These are phyloP conservation scores for Montipora sp. DNA, from an alignment of 64 coral and sea anemone genomes.

Conservation along the genomic window DNA sequence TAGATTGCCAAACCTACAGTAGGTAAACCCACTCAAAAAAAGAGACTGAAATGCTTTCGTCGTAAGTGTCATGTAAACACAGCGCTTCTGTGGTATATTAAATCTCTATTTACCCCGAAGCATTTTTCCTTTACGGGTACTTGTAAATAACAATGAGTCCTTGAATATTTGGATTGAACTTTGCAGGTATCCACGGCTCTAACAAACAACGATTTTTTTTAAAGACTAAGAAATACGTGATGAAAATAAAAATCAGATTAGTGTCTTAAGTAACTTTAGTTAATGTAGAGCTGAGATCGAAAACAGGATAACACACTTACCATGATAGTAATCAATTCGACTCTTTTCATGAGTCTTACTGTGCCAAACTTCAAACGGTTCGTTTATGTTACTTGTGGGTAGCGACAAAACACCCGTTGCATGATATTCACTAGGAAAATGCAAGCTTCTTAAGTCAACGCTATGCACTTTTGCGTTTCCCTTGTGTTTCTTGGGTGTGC, in stretches of 20 bases:
- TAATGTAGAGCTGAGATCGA: not conserved
- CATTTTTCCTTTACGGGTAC: not conserved
- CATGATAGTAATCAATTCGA: conserved; percentile 88
- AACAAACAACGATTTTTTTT: not conserved
- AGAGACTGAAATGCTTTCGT: not conserved
- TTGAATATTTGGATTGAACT: not conserved
- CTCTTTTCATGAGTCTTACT: conserved; percentile 77
- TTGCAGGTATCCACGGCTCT: conserved; percentile 1
- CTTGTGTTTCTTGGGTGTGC: conserved; percentile 28
- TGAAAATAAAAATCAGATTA: not conserved
- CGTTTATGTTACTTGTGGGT: conserved; percentile 83
- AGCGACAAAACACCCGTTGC: conserved; percentile 83
- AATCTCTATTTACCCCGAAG: not conserved
- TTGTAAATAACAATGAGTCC: conserved; percentile 4
- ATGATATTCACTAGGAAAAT: conserved; percentile 87
- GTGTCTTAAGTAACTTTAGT: not conserved
- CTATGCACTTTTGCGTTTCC: conserved; percentile 19
- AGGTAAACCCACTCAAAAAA: too few species aligned
- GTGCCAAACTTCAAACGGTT: conserved; percentile 92
- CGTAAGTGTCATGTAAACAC: not conserved
- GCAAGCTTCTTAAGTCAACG: conserved; percentile 62
- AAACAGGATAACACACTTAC: conserved; percentile 42
- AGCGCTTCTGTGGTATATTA: not conserved
- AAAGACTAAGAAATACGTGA: too few species aligned
- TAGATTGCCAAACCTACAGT: too few species aligned